Conservation (phyloP, 2,888 invertebrate genomes). For the Acanthopleura granulata region DNA sequence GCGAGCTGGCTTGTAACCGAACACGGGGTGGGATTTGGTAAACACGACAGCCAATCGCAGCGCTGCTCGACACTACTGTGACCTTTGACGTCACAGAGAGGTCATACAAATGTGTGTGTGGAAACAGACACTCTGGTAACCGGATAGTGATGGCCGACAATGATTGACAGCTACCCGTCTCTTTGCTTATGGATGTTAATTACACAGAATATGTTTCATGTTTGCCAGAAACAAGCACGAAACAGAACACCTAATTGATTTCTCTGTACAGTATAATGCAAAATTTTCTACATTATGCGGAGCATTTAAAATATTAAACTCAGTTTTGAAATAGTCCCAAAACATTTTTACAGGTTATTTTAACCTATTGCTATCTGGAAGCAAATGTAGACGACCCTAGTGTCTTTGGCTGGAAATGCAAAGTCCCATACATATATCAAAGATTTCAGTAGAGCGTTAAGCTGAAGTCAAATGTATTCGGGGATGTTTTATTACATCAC, state of each 20-base stretch:
- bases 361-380: too few species aligned
- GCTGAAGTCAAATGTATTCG: too few species aligned
- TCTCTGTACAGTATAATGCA: neutral
- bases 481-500: too few species aligned
- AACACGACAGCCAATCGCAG: conserved; percentile 1
- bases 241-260: neutral
- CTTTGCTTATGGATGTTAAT: neutral
- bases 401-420: too few species aligned
- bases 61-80: neutral
- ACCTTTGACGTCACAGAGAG: conserved; percentile 11
- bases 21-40: neutral
- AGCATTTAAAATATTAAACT: too few species aligned
- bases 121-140: neutral
- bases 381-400: too few species aligned
- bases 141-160: neutral
- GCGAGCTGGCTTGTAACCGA: conserved; percentile 12
- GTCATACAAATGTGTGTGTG: neutral
- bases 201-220: neutral
- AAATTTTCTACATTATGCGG: too few species aligned
- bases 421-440: too few species aligned
- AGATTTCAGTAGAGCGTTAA: too few species aligned
- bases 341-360: too few species aligned
- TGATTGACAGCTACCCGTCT: conserved; percentile 10
- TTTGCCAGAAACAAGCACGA: neutral
- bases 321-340: too few species aligned